Base-by-base conservation (phyloP, 1,140 invertebrate species). In the Macrobrachium rosenbergii region DNA sequence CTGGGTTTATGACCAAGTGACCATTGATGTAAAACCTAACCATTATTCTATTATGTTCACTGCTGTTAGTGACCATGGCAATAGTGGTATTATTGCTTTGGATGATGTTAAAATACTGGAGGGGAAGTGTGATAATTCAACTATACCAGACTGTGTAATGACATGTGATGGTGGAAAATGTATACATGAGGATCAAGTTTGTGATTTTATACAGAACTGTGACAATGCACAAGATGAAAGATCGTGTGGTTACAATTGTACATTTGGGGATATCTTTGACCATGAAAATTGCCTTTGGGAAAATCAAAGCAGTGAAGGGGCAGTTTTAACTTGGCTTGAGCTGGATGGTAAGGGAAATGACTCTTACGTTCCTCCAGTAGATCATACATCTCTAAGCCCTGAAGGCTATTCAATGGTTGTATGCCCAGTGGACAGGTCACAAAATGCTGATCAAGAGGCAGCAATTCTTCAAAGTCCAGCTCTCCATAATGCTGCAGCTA, bases 241-340 rank as follows among this genome's bases (percentile, higher is more conserved):
- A n/a, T 67, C 82, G 5, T 88, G 86, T 83, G 86, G 86, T 23
- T 88, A 88, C 75, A 88, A 88, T 45, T 88, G 86, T 62, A 88
- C 86, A 19, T 88, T 88, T 83, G 86, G 82, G 23, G 21, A 80
- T 59, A 23, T 37, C n/a, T 2, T 19, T 45, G 59, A 63, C 59
- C 37, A 82, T 16, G 59, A 73, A 60, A 60, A 77, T 37, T 88
- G 86, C 58, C 19, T 28, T 10, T 88, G 86, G 86, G 78, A 28
- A 17, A 88, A 28, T 64, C 28, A 37, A 11, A 59, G 12, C 12
- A 21, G 21, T 58, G 69, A 59, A 16, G n/a, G 45, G 23, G 60
- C 23, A 14, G 62, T 78, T 16, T 45, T 67, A 21, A 2, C 45
- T 19, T 88, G 86, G 86, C 17, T 60, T 21, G 28, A 16, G 23